Conservation (phyloP, 2,888 invertebrate species). For the Chorisops tibialis region DNA sequence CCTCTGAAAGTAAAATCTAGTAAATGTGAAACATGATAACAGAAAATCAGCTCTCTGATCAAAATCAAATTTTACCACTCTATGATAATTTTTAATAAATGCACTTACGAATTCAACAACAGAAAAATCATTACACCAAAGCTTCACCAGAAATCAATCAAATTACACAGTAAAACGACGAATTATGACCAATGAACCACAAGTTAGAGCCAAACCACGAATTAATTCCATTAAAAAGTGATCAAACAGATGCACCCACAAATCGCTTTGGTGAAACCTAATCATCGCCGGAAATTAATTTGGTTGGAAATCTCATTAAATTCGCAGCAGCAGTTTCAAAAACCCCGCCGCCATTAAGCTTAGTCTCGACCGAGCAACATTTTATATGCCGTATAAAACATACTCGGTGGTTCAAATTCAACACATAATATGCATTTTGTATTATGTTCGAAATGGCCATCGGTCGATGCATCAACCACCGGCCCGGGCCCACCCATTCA, state of each 20-base stretch:
- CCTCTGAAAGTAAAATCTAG: no score
- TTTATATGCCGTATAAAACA: background rate
- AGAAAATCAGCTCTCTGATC: no score
- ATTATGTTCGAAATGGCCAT: no score
- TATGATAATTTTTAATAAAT: no score
- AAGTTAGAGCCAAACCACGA: background rate
- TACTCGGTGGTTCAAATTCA: background rate
- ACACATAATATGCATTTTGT: background rate
- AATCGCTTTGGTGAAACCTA: slow-evolving; percentile 53
- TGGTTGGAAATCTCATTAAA: slow-evolving; percentile 54
- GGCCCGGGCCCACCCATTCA: no score
- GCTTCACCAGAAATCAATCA: no score
- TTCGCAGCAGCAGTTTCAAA: slow-evolving; percentile 42
- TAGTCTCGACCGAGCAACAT: background rate
- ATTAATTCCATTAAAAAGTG: slow-evolving; percentile 22
- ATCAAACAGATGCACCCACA: slow-evolving; percentile 42
- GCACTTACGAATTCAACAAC: no score
- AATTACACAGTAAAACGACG: background rate
- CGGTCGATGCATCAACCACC: no score
- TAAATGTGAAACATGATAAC: no score
- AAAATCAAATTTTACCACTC: no score
- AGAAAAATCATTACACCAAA: no score
- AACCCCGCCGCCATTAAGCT: slow-evolving; percentile 2
- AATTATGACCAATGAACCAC: slow-evolving; percentile 1
- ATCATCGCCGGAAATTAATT: slow-evolving; percentile 54